These are phyloP conservation scores for Pocillopora verrucosa DNA, from an alignment of 64 coral and sea anemone genomes.

Conservation along the genomic window DNA sequence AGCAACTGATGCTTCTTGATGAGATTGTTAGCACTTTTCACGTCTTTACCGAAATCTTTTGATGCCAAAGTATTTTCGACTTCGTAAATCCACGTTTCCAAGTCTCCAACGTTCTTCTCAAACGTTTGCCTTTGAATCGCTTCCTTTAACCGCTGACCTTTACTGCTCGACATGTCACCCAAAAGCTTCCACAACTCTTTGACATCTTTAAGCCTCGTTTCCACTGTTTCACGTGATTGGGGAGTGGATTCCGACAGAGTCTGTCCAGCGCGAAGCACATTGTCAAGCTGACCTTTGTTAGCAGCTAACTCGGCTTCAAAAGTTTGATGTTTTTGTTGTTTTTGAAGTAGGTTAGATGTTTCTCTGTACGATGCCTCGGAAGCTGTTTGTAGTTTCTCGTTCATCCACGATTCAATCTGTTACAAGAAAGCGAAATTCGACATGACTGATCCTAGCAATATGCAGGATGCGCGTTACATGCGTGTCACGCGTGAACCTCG, in stretches of 20 bases:
- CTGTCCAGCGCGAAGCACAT: constrained; percentile 59
- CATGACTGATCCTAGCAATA: neutral
- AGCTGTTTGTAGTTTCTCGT: constrained; percentile 83
- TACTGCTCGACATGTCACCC: constrained; percentile 74
- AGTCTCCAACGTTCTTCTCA: constrained; percentile 80
- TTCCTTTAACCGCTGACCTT: constrained; percentile 80
- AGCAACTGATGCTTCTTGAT: constrained; percentile 80
- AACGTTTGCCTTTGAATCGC: constrained; percentile 91
- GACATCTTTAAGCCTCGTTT: constrained; percentile 76
- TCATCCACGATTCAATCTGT: constrained; percentile 94
- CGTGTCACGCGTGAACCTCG: no score
- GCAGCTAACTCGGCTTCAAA: constrained; percentile 89
- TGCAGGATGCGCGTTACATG: neutral
- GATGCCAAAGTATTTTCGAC: constrained; percentile 41
- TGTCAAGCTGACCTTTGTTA: constrained; percentile 74
- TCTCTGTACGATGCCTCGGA: constrained; percentile 91
- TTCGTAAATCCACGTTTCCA: constrained; percentile 81
- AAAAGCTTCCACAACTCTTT: constrained; percentile 85
- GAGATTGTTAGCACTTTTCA: constrained; percentile 76
- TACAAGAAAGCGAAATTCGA: neutral
- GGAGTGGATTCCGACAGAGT: constrained; percentile 29
- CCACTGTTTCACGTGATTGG: constrained; percentile 59
- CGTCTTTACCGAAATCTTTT: constrained; percentile 84
- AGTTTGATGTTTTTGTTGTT: constrained; percentile 90
- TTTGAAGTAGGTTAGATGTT: constrained; percentile 76